phyloP scores from a whole-genome alignment of 2,113 vertebrate species.

The Forbesichthys papilliferus region DNA sequence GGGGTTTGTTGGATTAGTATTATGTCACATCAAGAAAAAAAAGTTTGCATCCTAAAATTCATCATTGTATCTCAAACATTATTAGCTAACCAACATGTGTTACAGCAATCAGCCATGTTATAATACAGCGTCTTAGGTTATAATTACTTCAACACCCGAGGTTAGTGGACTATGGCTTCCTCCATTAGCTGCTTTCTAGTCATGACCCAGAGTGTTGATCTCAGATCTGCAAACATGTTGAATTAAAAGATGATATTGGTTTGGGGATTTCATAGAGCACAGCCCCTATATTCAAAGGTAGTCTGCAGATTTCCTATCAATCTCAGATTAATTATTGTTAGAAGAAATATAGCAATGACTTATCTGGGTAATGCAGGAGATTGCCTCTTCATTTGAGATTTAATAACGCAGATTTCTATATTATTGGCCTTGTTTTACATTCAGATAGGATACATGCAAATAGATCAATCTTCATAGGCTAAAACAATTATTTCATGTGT shows the following conservation, averaged over 20 bases:
- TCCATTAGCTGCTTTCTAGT: conserved; percentile 12
- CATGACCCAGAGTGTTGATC: conserved; percentile 36
- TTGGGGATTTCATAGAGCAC: conserved; percentile 55
- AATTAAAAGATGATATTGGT: conserved; percentile 63
- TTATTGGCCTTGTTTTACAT: conserved; percentile 26
- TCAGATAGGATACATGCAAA: conserved; percentile 4
- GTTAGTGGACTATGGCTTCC: conserved; percentile 40
- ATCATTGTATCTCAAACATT: neutral
- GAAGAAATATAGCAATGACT: conserved; percentile 45
- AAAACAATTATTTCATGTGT: neutral
- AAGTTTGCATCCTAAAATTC: conserved; percentile 34
- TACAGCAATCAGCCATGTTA: conserved; percentile 7
- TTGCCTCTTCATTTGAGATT: conserved; percentile 33
- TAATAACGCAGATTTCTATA: conserved; percentile 9
- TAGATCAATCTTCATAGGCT: neutral
- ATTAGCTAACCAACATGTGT: neutral
- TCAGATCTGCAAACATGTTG: conserved; percentile 39
- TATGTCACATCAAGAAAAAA: conserved; percentile 6
- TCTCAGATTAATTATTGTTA: conserved; percentile 48
- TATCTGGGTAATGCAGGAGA: conserved; percentile 54
- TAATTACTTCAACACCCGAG: conserved; percentile 50
- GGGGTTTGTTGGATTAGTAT: no score
- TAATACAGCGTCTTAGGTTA: conserved; percentile 35
- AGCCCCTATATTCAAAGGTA: conserved; percentile 45
- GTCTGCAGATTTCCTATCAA: conserved; percentile 51